These are phyloP conservation scores for Callithrix jacchus DNA, from an alignment of 2,113 vertebrate species.

Conservation along the genomic window DNA sequence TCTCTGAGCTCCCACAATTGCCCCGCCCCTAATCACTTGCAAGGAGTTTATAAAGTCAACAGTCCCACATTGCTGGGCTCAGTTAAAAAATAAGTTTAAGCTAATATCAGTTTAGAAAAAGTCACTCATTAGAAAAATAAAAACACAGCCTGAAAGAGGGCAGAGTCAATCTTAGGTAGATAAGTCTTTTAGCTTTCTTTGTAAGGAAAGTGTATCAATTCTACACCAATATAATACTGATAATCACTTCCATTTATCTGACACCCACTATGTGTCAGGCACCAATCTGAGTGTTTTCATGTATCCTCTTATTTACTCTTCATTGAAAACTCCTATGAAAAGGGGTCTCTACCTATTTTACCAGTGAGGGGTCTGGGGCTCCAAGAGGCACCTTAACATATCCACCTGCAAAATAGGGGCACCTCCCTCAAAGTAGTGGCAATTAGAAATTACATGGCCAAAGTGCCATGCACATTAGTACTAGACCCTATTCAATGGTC, in stretches of 20 bases:
- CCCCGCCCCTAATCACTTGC: constrained; percentile 59
- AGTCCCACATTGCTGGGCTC: constrained; percentile 19
- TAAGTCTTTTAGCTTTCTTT: constrained; percentile 11
- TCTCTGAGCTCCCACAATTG: constrained; percentile 46
- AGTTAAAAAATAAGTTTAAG: constrained; percentile 44
- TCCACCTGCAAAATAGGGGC: neutral
- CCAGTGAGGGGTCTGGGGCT: neutral
- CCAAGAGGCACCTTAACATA: neutral
- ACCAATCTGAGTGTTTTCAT: neutral
- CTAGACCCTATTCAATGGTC: neutral
- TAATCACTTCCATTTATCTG: neutral
- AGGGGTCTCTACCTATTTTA: neutral
- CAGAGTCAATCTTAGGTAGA: neutral
- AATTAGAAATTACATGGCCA: neutral
- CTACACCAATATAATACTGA: neutral
- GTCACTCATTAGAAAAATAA: constrained; percentile 15
- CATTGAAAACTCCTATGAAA: constrained; percentile 16
- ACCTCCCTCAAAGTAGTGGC: neutral
- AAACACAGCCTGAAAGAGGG: constrained; percentile 3
- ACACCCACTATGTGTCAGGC: neutral
- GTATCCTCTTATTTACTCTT: constrained; percentile 29
- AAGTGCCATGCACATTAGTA: neutral
- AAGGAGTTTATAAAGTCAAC: constrained; percentile 66
- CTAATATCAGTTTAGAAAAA: constrained; percentile 46
- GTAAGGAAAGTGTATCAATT: constrained; percentile 64